Percentiles rank a stretch among this genome's conserved stretches.
These are phyloP conservation scores for Hylyphantes graminicola DNA, from an alignment of 1,140 invertebrate species.

Conservation along the genomic window DNA sequence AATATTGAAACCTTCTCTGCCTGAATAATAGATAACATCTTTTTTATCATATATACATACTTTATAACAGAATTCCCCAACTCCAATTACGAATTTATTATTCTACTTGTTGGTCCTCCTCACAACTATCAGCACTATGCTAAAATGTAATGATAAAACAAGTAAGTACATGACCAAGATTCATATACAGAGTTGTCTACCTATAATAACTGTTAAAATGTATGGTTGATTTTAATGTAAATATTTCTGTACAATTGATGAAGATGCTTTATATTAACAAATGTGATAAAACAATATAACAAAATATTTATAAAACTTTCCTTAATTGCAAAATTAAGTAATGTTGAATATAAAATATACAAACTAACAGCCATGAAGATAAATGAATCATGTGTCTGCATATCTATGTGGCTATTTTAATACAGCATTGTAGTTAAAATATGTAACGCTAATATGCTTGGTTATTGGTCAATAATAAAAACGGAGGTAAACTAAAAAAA, in stretches of 20 bases:
- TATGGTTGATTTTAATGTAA: constrained; percentile 28
- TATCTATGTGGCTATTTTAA: neutral
- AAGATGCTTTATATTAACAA: constrained; percentile 47
- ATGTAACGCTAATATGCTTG: too few relatives aligned
- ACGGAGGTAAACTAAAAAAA: neutral
- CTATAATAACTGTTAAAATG: constrained; percentile 33
- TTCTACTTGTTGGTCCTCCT: constrained; percentile 53
- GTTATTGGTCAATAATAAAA: too few relatives aligned
- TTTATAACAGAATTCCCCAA: constrained; percentile 23
- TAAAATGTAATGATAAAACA: constrained; percentile 47
- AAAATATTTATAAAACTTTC: constrained; percentile 58
- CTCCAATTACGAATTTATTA: constrained; percentile 39
- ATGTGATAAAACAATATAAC: constrained; percentile 51
- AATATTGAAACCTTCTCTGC: too few relatives aligned
- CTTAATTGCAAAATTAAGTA: constrained; percentile 54
- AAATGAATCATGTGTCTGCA: constrained; percentile 9
- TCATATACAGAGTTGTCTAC: constrained; percentile 29
- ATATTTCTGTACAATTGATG: constrained; percentile 47
- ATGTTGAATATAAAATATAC: constrained; percentile 45
- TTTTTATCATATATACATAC: neutral
- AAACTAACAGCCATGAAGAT: neutral
- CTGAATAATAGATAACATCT: too few relatives aligned
- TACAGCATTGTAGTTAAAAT: too few relatives aligned
- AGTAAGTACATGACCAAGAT: constrained; percentile 50
- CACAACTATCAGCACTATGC: constrained; percentile 45